Evolutionary conservation across 2,797 vertebrate species (phyloP).

Genomic region (Furcifer pardalis): DNA sequence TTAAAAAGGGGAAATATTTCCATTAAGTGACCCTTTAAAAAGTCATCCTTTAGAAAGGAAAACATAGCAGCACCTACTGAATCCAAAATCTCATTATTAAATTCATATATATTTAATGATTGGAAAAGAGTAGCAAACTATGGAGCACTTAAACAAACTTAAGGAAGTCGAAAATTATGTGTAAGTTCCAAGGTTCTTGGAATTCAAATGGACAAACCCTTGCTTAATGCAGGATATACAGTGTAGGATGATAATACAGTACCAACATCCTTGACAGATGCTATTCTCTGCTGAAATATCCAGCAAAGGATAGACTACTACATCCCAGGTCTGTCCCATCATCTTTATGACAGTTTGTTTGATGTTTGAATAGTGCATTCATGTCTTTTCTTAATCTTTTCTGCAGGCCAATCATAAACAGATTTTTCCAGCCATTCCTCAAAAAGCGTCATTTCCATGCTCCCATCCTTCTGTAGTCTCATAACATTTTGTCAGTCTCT

Average conservation of each 20-base stretch:
- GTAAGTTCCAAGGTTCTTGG: not conserved
- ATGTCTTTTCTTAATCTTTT: not conserved
- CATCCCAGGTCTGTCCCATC: not conserved
- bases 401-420: not conserved
- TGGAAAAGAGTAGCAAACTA: not conserved
- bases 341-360: not conserved
- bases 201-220: not conserved
- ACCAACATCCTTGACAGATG: not conserved
- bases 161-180: not conserved
- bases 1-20: conserved; percentile 15
- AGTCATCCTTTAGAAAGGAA: not conserved
- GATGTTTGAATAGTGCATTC: not conserved
- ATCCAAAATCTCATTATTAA: not conserved
- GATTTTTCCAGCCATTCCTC: not conserved
- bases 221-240: not conserved
- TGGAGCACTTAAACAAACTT: not conserved
- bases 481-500: not conserved
- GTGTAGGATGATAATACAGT: not conserved
- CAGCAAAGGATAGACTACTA: not conserved
- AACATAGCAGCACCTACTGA: not conserved
- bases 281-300: not conserved
- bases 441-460: not conserved
- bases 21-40: conserved; percentile 26
- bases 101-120: not conserved
- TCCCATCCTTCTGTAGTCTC: too few species aligned